A percentile compares a stretch with the other conserved stretches of the same genome.
Evolutionary conservation across 2,113 vertebrate species (phyloP).

Genomic region (Micromys minutus): DNA sequence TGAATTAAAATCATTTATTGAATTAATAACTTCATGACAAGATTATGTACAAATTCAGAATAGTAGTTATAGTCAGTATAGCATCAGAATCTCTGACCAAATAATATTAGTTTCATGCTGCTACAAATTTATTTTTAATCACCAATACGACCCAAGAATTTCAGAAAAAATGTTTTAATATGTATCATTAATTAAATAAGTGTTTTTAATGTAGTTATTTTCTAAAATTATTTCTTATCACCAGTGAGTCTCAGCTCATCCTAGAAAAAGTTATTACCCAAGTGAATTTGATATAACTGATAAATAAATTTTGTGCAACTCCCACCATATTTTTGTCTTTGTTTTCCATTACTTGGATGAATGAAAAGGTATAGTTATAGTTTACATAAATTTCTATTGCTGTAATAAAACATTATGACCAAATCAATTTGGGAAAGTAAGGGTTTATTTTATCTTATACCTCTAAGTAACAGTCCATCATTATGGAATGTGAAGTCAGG

Average conservation of each 20-base stretch:
- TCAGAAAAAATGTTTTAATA: not conserved
- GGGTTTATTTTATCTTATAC: not conserved
- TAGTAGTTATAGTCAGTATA: not conserved
- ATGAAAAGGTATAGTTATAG: not conserved
- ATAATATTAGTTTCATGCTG: not conserved
- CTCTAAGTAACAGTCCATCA: not conserved
- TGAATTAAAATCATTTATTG: slow-evolving; percentile 3
- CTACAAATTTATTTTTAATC: not conserved
- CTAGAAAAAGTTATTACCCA: not conserved
- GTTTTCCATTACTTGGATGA: not conserved
- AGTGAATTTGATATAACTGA: not conserved
- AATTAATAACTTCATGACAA: not conserved
- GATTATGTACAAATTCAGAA: not conserved
- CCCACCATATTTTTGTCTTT: not conserved
- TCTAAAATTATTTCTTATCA: not conserved
- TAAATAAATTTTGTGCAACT: not conserved
- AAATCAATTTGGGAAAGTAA: not conserved
- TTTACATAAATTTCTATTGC: not conserved
- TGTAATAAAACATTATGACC: not conserved
- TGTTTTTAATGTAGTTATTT: not conserved
- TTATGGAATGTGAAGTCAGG: too few relatives aligned
- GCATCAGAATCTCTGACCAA: not conserved
- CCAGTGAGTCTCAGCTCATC: not conserved
- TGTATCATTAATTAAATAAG: not conserved
- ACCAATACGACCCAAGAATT: not conserved